Percentiles rank a stretch among this genome's conserved stretches.
Evolutionary conservation across 2,113 vertebrate species (phyloP).

Genomic region (Hemibagrus wyckioides): DNA sequence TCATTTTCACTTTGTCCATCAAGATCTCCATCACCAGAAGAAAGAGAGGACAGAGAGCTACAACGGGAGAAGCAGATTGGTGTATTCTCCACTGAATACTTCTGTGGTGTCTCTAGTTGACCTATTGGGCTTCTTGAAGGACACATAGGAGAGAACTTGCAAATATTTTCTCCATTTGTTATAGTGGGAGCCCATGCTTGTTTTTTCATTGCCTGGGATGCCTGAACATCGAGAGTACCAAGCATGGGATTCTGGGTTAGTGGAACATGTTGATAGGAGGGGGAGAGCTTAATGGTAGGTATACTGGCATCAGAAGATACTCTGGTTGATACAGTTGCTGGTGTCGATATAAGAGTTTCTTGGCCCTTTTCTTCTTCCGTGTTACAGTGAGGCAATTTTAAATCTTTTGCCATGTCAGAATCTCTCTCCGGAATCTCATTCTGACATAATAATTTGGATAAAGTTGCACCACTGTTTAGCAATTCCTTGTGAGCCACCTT

Average conservation of each 20-base stretch:
- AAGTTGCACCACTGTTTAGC: constrained; percentile 47
- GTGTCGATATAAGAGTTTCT: constrained; percentile 66
- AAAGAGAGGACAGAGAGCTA: constrained; percentile 93
- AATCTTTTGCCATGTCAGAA: constrained; percentile 65
- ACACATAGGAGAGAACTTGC: constrained; percentile 79
- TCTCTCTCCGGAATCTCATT: constrained; percentile 75
- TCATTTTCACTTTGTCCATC: constrained; percentile 84
- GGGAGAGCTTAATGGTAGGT: constrained; percentile 89
- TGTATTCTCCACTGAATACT: constrained; percentile 86
- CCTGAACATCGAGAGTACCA: constrained; percentile 67
- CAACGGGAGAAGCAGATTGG: constrained; percentile 92
- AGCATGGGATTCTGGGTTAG: constrained; percentile 77
- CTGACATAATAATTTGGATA: constrained; percentile 60
- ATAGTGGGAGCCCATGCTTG: constrained; percentile 80
- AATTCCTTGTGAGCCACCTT: constrained; percentile 74
- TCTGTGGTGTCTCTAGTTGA: constrained; percentile 84
- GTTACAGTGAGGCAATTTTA: constrained; percentile 58
- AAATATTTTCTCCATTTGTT: constrained; percentile 70
- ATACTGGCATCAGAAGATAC: constrained; percentile 75
- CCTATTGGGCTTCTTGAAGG: constrained; percentile 61
- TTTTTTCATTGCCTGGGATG: constrained; percentile 75
- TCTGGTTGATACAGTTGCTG: constrained; percentile 72
- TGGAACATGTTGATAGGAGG: constrained; percentile 88
- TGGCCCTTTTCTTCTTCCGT: constrained; percentile 74
- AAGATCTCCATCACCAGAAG: constrained; percentile 83